These are phyloP conservation scores for Drosophila grimshawi DNA, from an alignment of 1,140 invertebrate species.

Conservation along the genomic window DNA sequence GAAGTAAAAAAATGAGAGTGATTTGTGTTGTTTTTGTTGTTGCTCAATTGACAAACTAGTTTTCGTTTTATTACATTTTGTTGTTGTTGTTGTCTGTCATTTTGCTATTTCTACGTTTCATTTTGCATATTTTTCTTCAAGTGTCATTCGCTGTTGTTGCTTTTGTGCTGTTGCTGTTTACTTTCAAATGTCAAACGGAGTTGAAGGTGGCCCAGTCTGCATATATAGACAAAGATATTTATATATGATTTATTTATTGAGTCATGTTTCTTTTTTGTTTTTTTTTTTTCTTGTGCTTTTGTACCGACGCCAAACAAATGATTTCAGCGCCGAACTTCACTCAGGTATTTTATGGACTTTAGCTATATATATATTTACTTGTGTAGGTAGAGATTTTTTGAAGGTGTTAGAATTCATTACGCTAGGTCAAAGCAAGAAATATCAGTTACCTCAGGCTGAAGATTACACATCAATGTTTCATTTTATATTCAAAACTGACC, in stretches of 20 bases:
- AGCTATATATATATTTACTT: neutral
- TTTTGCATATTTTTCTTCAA: slow-evolving; percentile 74
- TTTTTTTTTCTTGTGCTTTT: slow-evolving; percentile 1
- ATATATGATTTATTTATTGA: slow-evolving; percentile 72
- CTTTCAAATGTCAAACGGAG: slow-evolving; percentile 81
- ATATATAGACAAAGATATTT: slow-evolving; percentile 64
- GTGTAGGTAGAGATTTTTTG: neutral
- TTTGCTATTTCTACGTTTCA: slow-evolving; percentile 43
- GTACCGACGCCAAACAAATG: slow-evolving; percentile 56
- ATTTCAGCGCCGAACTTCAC: slow-evolving; percentile 70
- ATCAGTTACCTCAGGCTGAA: slow-evolving; percentile 8
- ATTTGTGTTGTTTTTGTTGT: slow-evolving; percentile 56
- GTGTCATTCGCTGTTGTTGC: slow-evolving; percentile 42
- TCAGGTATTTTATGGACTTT: slow-evolving; percentile 32
- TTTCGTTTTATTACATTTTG: slow-evolving; percentile 42
- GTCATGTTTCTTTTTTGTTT: slow-evolving; percentile 52
- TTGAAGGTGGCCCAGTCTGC: slow-evolving; percentile 74
- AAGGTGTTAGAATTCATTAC: slow-evolving; percentile 33
- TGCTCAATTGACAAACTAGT: slow-evolving; percentile 63
- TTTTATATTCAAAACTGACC: no score
- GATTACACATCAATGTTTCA: neutral
- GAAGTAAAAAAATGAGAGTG: slow-evolving; percentile 69
- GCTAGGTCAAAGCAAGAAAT: neutral
- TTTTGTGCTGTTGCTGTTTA: slow-evolving; percentile 40
- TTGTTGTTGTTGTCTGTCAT: slow-evolving; percentile 25